A percentile compares a stretch with the other conserved stretches of the same genome.
phyloP scores from a whole-genome alignment of 2,888 invertebrate genomes.

The Neoitamus cyanurus region DNA sequence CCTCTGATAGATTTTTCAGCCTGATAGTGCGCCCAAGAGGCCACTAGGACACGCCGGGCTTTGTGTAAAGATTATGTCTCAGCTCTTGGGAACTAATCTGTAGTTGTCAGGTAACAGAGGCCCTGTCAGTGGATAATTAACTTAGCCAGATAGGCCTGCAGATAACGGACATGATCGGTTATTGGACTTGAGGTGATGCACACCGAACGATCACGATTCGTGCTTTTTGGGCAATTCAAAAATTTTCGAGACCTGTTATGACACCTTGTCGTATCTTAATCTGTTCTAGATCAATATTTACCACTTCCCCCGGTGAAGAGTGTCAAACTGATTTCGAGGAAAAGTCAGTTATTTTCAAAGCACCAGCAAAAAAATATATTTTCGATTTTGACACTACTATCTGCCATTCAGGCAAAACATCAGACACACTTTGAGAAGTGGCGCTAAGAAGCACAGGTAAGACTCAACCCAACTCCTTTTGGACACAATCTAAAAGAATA shows the following conservation, averaged over 20 bases:
- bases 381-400: background rate
- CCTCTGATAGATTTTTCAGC: slow-evolving; percentile 12
- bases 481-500: too few species aligned
- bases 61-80: slow-evolving; percentile 32
- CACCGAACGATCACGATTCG: background rate
- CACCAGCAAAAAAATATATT: background rate
- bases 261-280: background rate
- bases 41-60: background rate
- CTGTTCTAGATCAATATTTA: background rate
- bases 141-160: background rate
- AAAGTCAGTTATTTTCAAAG: background rate
- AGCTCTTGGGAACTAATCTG: slow-evolving; percentile 21
- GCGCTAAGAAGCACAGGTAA: too few species aligned
- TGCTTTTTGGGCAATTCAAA: background rate
- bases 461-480: too few species aligned
- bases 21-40: background rate
- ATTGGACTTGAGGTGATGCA: background rate
- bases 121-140: slow-evolving; percentile 28
- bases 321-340: background rate
- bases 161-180: background rate
- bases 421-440: background rate
- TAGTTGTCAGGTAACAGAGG: slow-evolving; percentile 26
- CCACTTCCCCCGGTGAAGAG: background rate
- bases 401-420: background rate
- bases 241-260: background rate